These are phyloP conservation scores for Coelinius sp. DNA, from an alignment of 2,888 invertebrate genomes.

Conservation along the genomic window DNA sequence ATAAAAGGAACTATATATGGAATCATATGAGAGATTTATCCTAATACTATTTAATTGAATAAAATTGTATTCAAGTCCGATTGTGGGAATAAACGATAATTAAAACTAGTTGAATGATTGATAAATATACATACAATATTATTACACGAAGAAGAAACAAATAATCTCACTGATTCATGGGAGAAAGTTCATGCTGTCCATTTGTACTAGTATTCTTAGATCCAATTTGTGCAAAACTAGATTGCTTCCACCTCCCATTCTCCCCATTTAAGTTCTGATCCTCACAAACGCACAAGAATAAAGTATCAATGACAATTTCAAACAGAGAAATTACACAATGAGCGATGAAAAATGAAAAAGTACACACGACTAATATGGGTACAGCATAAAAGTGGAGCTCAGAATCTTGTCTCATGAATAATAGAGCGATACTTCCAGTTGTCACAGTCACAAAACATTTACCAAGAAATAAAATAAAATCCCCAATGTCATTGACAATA, in stretches of 20 bases:
- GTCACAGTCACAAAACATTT: constrained; percentile 87
- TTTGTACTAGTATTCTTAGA: constrained; percentile 59
- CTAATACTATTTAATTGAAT: too few species aligned
- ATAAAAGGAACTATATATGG: too few species aligned
- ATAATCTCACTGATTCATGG: constrained; percentile 71
- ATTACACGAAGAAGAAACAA: too few species aligned
- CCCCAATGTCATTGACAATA: constrained; percentile 93
- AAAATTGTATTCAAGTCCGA: too few species aligned
- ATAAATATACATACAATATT: too few species aligned
- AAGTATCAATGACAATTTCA: constrained; percentile 96
- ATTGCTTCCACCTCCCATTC: constrained; percentile 73
- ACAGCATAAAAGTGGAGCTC: constrained; percentile 87
- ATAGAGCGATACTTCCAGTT: constrained; percentile 84
- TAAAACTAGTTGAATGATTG: too few species aligned
- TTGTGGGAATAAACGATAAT: too few species aligned
- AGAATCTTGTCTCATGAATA: constrained; percentile 81
- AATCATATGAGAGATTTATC: too few species aligned
- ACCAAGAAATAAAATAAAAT: constrained; percentile 92
- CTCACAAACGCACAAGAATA: constrained; percentile 95
- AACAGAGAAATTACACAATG: constrained; percentile 94
- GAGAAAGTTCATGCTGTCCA: constrained; percentile 71
- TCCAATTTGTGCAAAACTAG: constrained; percentile 62
- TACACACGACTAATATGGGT: constrained; percentile 86
- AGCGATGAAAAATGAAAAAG: constrained; percentile 93
- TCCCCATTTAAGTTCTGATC: constrained; percentile 88